Base-by-base conservation (phyloP, 2,888 invertebrate species). In the Tenthredo livida region DNA sequence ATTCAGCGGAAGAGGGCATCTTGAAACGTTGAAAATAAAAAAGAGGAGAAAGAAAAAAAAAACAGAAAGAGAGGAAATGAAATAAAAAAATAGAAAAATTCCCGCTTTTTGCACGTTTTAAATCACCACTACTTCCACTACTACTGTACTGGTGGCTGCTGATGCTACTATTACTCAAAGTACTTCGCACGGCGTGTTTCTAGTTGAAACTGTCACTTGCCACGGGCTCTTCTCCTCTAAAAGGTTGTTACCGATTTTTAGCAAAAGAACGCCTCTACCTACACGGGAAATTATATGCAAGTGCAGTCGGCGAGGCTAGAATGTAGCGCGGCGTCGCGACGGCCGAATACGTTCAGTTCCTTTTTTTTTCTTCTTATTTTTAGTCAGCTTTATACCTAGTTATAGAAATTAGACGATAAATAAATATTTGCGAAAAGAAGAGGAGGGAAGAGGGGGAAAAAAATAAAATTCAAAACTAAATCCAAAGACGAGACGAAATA, bases 1-100 rank as follows among this genome's bases (percentile, higher is more conserved):
- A 88, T 91, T 90, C 90, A 90, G 89, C 89, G 90, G 89, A 90
- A 90, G 88, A 89, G 87, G 88, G 86, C 87, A 86, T 84, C 85
- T 85, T 72, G 85, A 85, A 85, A 80, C 80, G 80, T 50, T 33
- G 3, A 54, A 77, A 50, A 77, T 54, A 77, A 54, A 33, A 29
- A 40, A 12, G 40, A 25, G n/a, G 12, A 3, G 54, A 77, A 50
- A 0, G 17, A 10, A 77, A 37, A 33, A 54, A 61, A 12, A 54
- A 21, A 78, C 5, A 78, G 40, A 80, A 80, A 21, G 29, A 29
- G 29, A 29, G 29, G 29, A 29, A 29, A 29, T 29, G 29, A 29
- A 29, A 29, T 29, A 37, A 67, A 25, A 58, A 61, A 33, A 3
- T 0, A 40, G 61, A 40, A 37, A 29, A 61, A 29, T 80, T 15